Base-by-base conservation (phyloP, 2,888 invertebrate species). In the Drosophila pseudotalamancana region DNA sequence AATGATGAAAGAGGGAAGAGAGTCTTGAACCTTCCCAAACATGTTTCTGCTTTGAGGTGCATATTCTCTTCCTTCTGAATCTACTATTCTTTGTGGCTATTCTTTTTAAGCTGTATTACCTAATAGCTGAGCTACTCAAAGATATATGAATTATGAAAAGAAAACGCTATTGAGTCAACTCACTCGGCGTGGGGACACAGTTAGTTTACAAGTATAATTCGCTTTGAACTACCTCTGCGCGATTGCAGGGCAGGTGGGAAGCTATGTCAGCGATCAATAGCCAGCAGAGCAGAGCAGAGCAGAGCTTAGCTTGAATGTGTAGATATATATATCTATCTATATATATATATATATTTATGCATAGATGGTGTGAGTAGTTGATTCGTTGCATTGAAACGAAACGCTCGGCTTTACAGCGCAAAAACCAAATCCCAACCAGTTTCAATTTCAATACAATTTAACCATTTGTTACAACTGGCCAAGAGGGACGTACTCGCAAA, bases 391-490 rank as follows among this genome's bases (percentile, higher is more conserved):
- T 45, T 65, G 35, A 53, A 48, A 54, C 25, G 50, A 60, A 61
- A 69, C 51, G 57, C 56, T 59, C 34, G 35, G 59, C 62, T 70
- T 51, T 51, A 23, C 59, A 67, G 29, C 49, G 54, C 61, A 45
- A 29, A 8, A 46, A 60, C 63, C 71, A 72, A 65, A 80, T 48
- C 83, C 72, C 76, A 88, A 81, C 81, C 81, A 87, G 81, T 81
- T 81, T 81, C 71, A 81, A 81, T 87, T 81, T 87, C 79, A 81
- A 81, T 81, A 87, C 79, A 85, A 81, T 69, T 68, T 72, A 63
- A 85, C 71, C 79, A 83, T 83, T 80, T 83, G 63, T 87, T 79
- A 86, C 84, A 79, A 76, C 87, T 57, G 56, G 60, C 69, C 40
- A n/a, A n/a, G 45, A 66, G 51, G 60, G 62, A 65, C 59, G 60